Evolutionary conservation across 2,888 invertebrate species (phyloP).

Genomic region (Heteromurus nitidus): DNA sequence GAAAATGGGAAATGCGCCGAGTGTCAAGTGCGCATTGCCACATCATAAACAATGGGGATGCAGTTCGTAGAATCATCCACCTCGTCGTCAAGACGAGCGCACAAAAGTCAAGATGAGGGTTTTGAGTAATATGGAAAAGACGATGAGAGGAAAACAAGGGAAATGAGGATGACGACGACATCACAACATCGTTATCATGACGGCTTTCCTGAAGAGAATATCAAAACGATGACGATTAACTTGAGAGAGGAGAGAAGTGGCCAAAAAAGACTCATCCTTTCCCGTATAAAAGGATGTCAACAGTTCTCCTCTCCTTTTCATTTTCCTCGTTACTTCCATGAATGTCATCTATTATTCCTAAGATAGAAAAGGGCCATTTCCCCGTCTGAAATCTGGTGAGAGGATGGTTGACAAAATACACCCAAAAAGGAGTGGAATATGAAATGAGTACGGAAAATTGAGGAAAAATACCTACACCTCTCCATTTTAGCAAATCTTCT

Average conservation of each 20-base stretch:
- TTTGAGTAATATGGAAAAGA: neutral
- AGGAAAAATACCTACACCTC: no score
- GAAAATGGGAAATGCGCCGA: constrained; percentile 32
- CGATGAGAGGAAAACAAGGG: neutral
- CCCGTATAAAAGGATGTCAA: no score
- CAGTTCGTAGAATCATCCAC: constrained; percentile 1
- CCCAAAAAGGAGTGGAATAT: constrained; percentile 1
- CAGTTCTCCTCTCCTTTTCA: neutral
- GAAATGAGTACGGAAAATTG: no score
- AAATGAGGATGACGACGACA: constrained; percentile 6
- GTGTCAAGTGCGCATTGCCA: constrained; percentile 65
- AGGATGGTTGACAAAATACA: no score
- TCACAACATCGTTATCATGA: neutral
- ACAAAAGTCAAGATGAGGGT: neutral
- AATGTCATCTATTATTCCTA: no score
- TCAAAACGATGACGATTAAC: constrained; percentile 19
- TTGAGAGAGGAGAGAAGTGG: neutral
- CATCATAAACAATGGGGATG: constrained; percentile 64
- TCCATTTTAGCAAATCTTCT: no score
- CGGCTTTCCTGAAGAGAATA: constrained; percentile 2
- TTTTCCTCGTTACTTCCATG: neutral
- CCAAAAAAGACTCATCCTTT: neutral
- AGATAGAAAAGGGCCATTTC: no score
- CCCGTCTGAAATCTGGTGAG: no score
- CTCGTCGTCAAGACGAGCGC: constrained; percentile 11